Evolutionary conservation across 2,797 vertebrate genomes (phyloP).

Genomic region (Thamnophis elegans): DNA sequence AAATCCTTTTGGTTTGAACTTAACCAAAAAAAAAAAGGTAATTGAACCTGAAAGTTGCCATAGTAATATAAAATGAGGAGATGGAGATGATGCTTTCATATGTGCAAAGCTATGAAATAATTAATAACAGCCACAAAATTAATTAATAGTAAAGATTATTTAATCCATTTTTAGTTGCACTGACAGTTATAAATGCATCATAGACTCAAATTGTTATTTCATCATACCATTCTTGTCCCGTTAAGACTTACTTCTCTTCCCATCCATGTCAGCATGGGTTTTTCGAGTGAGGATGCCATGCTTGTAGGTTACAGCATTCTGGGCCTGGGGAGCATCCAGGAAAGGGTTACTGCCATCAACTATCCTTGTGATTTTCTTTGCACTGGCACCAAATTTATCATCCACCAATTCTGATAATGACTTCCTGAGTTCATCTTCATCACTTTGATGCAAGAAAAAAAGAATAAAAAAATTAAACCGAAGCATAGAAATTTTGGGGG

Average conservation of each 20-base stretch:
- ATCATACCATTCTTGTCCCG: neutral
- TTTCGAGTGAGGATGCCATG: slow-evolving; percentile 92
- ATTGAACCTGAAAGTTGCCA: neutral
- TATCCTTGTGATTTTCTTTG: slow-evolving; percentile 90
- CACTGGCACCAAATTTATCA: slow-evolving; percentile 88
- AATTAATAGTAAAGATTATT: neutral
- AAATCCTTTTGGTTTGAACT: neutral
- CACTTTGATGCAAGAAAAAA: slow-evolving; percentile 74
- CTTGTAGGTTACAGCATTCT: slow-evolving; percentile 93
- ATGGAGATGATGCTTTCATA: too few relatives aligned
- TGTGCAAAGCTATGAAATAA: neutral
- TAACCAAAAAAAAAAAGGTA: neutral
- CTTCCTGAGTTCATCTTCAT: slow-evolving; percentile 95
- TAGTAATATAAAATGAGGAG: neutral
- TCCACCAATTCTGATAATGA: slow-evolving; percentile 95
- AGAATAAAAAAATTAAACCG: neutral
- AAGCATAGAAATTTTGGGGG: neutral
- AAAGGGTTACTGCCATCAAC: slow-evolving; percentile 94
- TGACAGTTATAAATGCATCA: neutral
- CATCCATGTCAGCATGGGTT: slow-evolving; percentile 95
- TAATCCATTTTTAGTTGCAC: neutral
- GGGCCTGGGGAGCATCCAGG: slow-evolving; percentile 89
- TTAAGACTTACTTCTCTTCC: slow-evolving; percentile 88
- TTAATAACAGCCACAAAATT: neutral
- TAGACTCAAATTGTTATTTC: neutral